Base-by-base conservation (phyloP, 2,888 invertebrate genomes). In the Diplolepis rosae region DNA sequence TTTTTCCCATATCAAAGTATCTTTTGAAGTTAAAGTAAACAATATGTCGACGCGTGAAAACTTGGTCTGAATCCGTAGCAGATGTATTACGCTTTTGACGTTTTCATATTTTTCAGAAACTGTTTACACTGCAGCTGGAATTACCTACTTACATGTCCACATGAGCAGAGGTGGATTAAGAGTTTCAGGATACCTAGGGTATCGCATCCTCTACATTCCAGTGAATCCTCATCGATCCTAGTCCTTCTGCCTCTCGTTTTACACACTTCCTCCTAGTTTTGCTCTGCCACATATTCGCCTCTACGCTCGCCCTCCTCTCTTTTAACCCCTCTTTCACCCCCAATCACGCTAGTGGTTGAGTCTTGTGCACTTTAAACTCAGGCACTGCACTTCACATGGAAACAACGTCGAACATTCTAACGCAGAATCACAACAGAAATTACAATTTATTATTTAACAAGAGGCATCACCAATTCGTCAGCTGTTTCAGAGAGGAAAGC, bases 151-250 rank as follows among this genome's bases (percentile, higher is more conserved):
- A 18, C 22, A 50, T 50, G 18, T 54, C 30, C 54, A 54, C 18
- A 54, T 15, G 30, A 30, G 30, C 18, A 54, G 54, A 54, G 54
- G 1, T 30, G 54, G 32, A 30, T 54, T 54, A 54, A 54, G 54
- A 54, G 54, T 54, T 30, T 11, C 54, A 30, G 18, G 54, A 2
- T 54, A 28, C 54, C 54, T 32, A 28, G 54, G 18, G 54, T 54
- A 54, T 54, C 54, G 54, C 32, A 54, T 54, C 18, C 54, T 54
- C 54, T 30, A n/a, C 7, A 32, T 54, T 54, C 30, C 32, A 3
- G 54, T 7, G 54, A 54, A 54, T 54, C 54, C 54, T 54, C 30
- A 54, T 54, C 54, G 54, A 54, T 32, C 54, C 54, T 54, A 11
- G 32, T 54, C 27, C 54, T 54, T 18, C 28, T 30, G 32, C 54